Evolutionary conservation across 1,140 invertebrate species (phyloP), one percentile per base, ranked within the genome.

Genomic region (Dendrolimus kikuchii): DNA sequence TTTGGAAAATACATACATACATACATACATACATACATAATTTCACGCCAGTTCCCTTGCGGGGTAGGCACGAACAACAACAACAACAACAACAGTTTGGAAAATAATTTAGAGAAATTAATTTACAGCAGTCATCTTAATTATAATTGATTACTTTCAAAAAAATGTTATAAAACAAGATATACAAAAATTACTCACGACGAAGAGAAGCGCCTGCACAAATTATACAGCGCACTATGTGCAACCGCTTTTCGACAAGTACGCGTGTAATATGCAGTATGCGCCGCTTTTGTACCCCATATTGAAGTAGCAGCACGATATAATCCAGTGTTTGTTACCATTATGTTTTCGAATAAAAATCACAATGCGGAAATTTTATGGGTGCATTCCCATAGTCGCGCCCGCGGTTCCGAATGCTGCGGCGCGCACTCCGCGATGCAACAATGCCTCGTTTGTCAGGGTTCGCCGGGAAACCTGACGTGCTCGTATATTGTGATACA

Each of bases 401-500:
- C 59, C 59, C 65, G 59, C 64, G 65, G 57, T 70, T 58, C 51
- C 53, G 61, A 55, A 51, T 52, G 60, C 55, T 47, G 49, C 46
- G 51, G 49, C 52, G 46, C 23, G 23, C 23, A 23, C 23, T 23
- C 23, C 23, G 23, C 46, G 54, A 43, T 64, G 60, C 64, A 73
- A 82, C 77, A 80, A 80, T 80, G 56, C 64, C 60, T 76, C 77
- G 68, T 80, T 79, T 69, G 74, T 78, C 72, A 74, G 66, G 76
- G 72, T 75, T 77, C 72, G 71, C 59, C 60, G 66, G 60, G 61
- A 65, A 71, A 62, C 56, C 44, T 53, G 59, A 65, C 54, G 59
- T 38, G 38, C 38, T 38, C 8, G 38, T 48, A 45, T 45, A 45
- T 45, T 45, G 8, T 45, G 43, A 45, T 45, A 45, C 43, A 45